Evolutionary conservation across 1,140 invertebrate species (phyloP).

Genomic region (Papilio aristodemus): DNA sequence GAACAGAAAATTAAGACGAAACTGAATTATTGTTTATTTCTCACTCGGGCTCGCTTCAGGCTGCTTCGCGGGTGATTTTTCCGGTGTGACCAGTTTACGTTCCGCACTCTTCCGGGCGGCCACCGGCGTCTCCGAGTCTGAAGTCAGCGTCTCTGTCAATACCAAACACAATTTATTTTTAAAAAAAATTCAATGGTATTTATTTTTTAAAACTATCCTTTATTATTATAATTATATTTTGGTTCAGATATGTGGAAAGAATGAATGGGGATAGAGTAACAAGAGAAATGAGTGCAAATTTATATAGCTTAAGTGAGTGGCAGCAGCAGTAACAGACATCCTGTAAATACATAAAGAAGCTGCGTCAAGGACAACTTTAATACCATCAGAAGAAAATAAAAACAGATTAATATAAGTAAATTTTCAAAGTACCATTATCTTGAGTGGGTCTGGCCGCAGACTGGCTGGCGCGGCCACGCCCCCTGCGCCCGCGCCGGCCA

Average conservation of each 20-base stretch:
- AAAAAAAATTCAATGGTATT: not conserved
- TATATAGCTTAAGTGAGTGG: too few relatives aligned
- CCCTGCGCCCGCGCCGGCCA: conserved; percentile 48
- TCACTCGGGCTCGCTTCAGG: conserved; percentile 45
- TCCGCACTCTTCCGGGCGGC: conserved; percentile 47
- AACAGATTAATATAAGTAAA: too few relatives aligned
- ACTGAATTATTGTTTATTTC: not conserved
- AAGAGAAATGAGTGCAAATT: too few relatives aligned
- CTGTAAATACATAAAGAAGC: too few relatives aligned
- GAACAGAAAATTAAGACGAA: too few relatives aligned
- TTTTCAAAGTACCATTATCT: conserved; percentile 40
- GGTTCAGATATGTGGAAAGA: too few relatives aligned
- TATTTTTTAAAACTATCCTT: too few relatives aligned
- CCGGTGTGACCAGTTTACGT: conserved; percentile 64
- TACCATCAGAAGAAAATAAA: too few relatives aligned
- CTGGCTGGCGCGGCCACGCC: conserved; percentile 41
- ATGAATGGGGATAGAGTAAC: too few relatives aligned
- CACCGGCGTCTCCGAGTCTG: conserved; percentile 61
- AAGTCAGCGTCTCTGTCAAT: conserved; percentile 61
- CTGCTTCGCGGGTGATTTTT: conserved; percentile 61
- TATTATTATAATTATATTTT: too few relatives aligned
- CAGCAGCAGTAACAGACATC: too few relatives aligned
- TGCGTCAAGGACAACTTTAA: too few relatives aligned
- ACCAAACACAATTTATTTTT: not conserved
- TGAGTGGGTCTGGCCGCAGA: conserved; percentile 18